Percentiles rank a stretch among this genome's conserved stretches.
These are phyloP conservation scores for Stercorarius parasiticus DNA, from an alignment of 2,113 vertebrate species.

Conservation along the genomic window DNA sequence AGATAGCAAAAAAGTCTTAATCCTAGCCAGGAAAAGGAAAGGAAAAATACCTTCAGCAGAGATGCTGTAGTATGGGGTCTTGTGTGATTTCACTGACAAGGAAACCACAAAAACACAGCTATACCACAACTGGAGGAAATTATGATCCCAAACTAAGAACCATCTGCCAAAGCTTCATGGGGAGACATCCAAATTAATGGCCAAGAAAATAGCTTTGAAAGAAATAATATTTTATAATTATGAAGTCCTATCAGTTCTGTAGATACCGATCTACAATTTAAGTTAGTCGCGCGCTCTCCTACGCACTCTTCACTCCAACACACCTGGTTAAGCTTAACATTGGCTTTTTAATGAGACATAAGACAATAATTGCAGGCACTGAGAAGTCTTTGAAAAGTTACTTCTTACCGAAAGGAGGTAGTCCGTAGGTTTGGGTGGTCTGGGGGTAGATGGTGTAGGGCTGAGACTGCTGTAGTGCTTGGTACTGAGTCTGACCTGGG, in stretches of 20 bases:
- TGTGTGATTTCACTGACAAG: not conserved
- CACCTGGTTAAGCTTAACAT: not conserved
- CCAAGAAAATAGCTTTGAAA: not conserved
- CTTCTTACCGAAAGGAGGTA: slow-evolving; percentile 95
- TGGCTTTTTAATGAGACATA: not conserved
- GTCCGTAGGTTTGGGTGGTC: slow-evolving; percentile 91
- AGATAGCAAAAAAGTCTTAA: not conserved
- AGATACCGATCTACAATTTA: not conserved
- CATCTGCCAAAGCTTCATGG: not conserved
- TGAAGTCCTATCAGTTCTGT: not conserved
- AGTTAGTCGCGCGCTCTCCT: not conserved
- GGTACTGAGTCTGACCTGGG: slow-evolving; percentile 85
- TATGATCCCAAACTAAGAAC: not conserved
- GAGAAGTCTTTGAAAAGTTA: not conserved
- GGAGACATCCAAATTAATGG: not conserved
- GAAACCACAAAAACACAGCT: not conserved
- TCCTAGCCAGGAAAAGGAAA: not conserved
- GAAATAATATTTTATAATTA: not conserved
- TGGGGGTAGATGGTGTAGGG: slow-evolving; percentile 91
- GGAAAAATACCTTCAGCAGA: not conserved
- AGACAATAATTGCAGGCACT: not conserved
- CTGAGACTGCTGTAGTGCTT: slow-evolving; percentile 86
- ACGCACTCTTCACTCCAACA: not conserved
- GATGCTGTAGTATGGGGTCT: not conserved
- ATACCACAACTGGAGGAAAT: not conserved